Evolutionary conservation across 2,113 vertebrate genomes (phyloP), one percentile per base, ranked within the genome.

Genomic region (Pterocles orientalis): DNA sequence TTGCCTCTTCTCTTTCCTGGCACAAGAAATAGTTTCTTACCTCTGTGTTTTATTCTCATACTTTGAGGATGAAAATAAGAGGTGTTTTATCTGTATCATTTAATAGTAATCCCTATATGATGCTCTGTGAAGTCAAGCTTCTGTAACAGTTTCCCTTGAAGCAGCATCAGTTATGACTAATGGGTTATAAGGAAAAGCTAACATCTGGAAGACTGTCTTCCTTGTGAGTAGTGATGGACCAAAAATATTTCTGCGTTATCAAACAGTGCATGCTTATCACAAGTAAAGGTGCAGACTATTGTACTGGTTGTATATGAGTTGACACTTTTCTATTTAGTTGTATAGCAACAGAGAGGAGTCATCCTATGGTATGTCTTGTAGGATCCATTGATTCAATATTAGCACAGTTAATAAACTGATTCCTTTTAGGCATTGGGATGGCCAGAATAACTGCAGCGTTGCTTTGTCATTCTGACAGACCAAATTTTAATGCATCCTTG

Each of bases 101-200:
- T 80, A 56, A 54, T 64, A 79, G 3, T 10, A 36, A 36, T 88
- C 29, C 73, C 26, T 82, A 3, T 26, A 29, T 23, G 26, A 72
- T 48, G 9, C 45, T 91, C 25, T 76, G 15, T n/a, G 60, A 73
- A 84, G 78, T 95, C 62, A 90, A 89, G 10, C 45, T 93, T 68
- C 83, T 92, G 82, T 90, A 95, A 68, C 83, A 79, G 53, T 86
- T 92, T 92, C 82, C 69, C 31, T 94, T 95, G 92, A 95, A 96
- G 73, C 25, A 93, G 33, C 29, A 76, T 69, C 50, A 75, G 9
- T 93, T 93, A 81, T 83, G 58, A 90, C 33, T 77, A 95, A 25
- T 88, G 64, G 48, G 57, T 81, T 83, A 31, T 85, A 82, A 94
- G 80, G 88, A 91, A 65, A 47, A 3, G 3, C 47, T 82, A 65